Base-by-base conservation (phyloP, 1,140 invertebrate genomes). In the Brachionus paranguensis region DNA sequence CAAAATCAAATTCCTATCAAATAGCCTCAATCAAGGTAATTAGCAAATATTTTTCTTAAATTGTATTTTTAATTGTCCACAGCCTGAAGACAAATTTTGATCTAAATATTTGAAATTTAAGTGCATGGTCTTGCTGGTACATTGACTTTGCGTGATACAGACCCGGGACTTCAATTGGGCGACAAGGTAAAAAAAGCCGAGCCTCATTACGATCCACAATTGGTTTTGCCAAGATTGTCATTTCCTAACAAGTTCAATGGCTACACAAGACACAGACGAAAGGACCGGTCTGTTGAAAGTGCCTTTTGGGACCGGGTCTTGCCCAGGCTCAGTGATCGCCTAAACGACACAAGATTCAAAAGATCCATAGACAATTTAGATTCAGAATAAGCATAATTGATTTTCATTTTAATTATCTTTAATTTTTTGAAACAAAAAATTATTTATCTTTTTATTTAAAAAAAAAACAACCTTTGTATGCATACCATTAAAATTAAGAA, bases 221-320 rank as follows among this genome's bases (percentile, higher is more conserved):
- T 81, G 41, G 33, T 81, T 6, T 47, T 81, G 24, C 78, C 78
- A 5, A 10, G 78, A 41, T 17, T 60, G 2, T 12, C 50, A 45
- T 81, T 64, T 81, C 78, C 78, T 2, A 81, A 81, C 53, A 81
- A 81, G 45, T 81, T 45, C 43, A 45, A 81, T 29, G 29, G 37
- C 27, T 81, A 43, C n/a, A 37, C 78, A 11, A 60, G 78, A 64
- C n/a, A 64, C 60, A 43, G 53, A 41, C 33, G 53, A 37, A 43
- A 24, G 24, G 78, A 81, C 45, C 20, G 78, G 8, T 81, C 78
- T 43, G 33, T 81, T 81, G 37, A 81, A 37, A 81, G 78, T 10
- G 78, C 78, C 27, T 81, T 64, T 68, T 81, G 78, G 78, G 78
- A 81, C 33, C 10, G 78, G 17, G 78, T 64, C n/a, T 45, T 81